A percentile compares a stretch with the other conserved stretches of the same genome.
These are phyloP conservation scores for Aplodontia rufa DNA, from an alignment of 2,113 vertebrate species.

Conservation along the genomic window DNA sequence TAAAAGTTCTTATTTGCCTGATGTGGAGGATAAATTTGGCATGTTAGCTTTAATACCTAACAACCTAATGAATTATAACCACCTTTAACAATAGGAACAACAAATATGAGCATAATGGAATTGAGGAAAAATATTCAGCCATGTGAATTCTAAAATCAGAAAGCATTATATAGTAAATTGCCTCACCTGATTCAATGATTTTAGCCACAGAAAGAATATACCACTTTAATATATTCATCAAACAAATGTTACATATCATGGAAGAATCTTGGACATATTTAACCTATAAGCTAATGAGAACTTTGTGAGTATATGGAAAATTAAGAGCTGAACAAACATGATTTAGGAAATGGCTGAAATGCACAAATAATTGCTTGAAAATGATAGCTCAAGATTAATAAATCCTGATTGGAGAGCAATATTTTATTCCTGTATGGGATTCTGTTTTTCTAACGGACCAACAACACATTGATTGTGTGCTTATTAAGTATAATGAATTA, in stretches of 20 bases:
- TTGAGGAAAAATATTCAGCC: background rate
- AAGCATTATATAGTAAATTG: background rate
- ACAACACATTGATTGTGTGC: background rate
- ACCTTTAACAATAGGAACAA: background rate
- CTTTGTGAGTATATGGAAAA: background rate
- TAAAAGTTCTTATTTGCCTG: background rate
- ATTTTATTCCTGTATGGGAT: background rate
- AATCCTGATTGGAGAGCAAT: background rate
- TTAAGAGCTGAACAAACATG: background rate
- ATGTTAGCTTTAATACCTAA: background rate
- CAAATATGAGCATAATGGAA: background rate
- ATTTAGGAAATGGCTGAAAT: background rate
- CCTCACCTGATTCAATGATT: background rate
- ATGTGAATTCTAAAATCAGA: background rate
- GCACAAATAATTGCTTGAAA: background rate
- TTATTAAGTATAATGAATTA: background rate
- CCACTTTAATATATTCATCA: background rate
- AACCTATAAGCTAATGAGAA: background rate
- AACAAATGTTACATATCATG: background rate
- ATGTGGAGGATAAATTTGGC: background rate
- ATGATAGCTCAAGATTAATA: background rate
- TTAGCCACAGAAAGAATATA: background rate
- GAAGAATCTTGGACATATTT: background rate
- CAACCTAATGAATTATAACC: background rate
- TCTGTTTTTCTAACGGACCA: background rate